Evolutionary conservation across 2,888 invertebrate species (phyloP).

Genomic region (Eupelmus urozonus): DNA sequence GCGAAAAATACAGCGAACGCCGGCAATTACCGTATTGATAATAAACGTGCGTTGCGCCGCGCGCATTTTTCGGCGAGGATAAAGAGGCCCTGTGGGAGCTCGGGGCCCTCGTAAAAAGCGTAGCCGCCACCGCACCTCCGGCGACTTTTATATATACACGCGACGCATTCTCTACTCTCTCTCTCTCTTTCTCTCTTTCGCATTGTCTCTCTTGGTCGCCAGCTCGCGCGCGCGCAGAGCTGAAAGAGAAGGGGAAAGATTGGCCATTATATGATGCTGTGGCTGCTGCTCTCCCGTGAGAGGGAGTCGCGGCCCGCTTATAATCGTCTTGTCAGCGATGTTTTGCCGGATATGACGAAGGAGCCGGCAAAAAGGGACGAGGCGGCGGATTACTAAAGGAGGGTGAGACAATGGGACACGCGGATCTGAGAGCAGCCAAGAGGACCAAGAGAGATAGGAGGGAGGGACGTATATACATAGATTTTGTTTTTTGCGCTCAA

Average conservation of each 20-base stretch:
- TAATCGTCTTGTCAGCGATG: conserved; percentile 69
- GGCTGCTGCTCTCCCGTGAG: conserved; percentile 16
- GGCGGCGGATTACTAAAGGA: not conserved
- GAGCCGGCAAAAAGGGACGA: not conserved
- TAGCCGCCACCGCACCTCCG: not conserved
- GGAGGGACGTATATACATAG: not conserved
- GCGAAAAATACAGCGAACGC: conserved; percentile 51
- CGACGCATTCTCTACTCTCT: conserved; percentile 37
- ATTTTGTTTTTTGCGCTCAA: not conserved
- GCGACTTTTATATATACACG: conserved; percentile 40
- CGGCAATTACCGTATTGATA: conserved; percentile 58
- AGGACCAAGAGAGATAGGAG: not conserved
- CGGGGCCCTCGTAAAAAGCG: conserved; percentile 14
- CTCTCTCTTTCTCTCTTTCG: conserved; percentile 8
- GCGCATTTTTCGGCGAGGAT: conserved; percentile 58
- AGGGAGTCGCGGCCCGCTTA: conserved; percentile 62
- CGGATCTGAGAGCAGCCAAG: not conserved
- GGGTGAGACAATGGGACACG: not conserved
- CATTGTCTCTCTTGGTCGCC: conserved; percentile 16
- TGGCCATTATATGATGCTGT: conserved; percentile 45
- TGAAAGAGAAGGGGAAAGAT: not conserved
- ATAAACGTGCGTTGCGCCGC: conserved; percentile 45
- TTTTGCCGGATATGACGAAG: conserved; percentile 68
- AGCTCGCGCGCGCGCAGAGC: not conserved
- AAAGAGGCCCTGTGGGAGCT: conserved; percentile 53